Base-by-base conservation (phyloP, 2,113 vertebrate genomes). In the Oreocharis arfaki region DNA sequence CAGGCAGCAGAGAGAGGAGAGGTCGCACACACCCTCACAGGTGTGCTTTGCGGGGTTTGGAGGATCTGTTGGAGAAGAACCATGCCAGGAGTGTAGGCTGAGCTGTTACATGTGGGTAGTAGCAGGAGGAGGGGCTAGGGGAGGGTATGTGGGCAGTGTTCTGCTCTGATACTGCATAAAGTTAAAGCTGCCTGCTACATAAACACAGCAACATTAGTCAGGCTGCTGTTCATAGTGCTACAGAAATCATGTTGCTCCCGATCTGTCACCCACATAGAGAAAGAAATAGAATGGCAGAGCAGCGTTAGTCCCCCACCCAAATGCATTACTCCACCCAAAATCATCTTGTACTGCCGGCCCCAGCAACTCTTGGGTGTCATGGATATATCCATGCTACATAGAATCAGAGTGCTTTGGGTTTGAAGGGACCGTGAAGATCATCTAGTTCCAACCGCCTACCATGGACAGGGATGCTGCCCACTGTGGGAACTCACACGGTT, bases 141-240 rank as follows among this genome's bases (percentile, higher is more conserved):
- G 41, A n/a, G 55, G 3, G 6, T 5, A 0, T 5, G 17, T 50
- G 55, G 10, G 60, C 65, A 9, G 13, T 3, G 13, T 74, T 63
- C 18, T 9, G 30, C 21, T 47, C 19, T 77, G 30, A 17, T 53
- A 9, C 5, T 44, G 21, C 42, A 3, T 47, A 2, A 78, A 67
- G 28, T 22, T 65, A 69, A 63, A 71, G 24, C 35, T 41, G 7
- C 3, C 0, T 23, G 22, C 65, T 39, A 2, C 21, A 1, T 49
- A 23, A 46, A 69, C 17, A 7, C 42, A 7, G 55, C 1, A 0
- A 21, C 14, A 0, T 33, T 42, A 56, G 32, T 57, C 14, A 16
- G 30, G 9, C 23, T 39, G 33, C 53, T 56, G 7, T 39, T 73
- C 6, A 0, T 9, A 15, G 33, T 11, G 24, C 22, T 53, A 23